Percentiles rank a stretch among this genome's conserved stretches.
phyloP scores from a whole-genome alignment of 2,888 invertebrate species.

The Drosophila rubida region DNA sequence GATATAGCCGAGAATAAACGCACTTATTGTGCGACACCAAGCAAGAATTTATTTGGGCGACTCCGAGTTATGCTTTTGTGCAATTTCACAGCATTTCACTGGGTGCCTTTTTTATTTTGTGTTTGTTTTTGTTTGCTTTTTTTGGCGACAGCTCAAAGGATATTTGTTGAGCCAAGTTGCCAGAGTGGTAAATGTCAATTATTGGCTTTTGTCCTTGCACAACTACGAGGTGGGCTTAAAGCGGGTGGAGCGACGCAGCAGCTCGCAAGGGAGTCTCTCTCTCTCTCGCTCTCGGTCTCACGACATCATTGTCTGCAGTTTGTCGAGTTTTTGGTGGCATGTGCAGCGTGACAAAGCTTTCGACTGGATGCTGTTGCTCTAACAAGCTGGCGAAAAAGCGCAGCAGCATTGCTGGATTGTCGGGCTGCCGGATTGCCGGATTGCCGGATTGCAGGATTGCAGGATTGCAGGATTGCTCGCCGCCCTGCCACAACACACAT shows the following conservation, averaged over 20 bases:
- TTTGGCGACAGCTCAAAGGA: not conserved
- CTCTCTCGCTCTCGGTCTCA: too few relatives aligned
- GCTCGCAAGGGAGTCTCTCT: too few relatives aligned
- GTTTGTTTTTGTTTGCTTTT: not conserved
- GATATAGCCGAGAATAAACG: too few relatives aligned
- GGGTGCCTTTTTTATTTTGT: not conserved
- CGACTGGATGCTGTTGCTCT: constrained; percentile 2
- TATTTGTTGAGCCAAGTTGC: not conserved
- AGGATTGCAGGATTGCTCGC: constrained; percentile 16
- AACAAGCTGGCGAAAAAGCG: constrained; percentile 9
- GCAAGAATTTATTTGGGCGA: too few relatives aligned
- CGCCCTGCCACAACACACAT: constrained; percentile 42
- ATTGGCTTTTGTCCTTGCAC: constrained; percentile 44
- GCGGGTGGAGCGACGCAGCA: too few relatives aligned
- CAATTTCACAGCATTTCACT: not conserved
- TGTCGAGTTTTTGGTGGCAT: constrained; percentile 25
- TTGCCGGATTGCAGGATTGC: constrained; percentile 13
- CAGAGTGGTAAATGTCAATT: constrained; percentile 36
- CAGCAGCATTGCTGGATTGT: constrained; percentile 29
- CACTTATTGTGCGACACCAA: not conserved
- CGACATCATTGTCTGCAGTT: constrained; percentile 22
- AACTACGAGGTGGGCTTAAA: too few relatives aligned
- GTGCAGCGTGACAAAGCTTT: constrained; percentile 44
- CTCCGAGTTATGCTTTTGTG: too few relatives aligned
- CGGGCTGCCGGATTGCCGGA: constrained; percentile 16